Evolutionary conservation across 2,113 vertebrate species (phyloP).

Genomic region (Galbula dea): DNA sequence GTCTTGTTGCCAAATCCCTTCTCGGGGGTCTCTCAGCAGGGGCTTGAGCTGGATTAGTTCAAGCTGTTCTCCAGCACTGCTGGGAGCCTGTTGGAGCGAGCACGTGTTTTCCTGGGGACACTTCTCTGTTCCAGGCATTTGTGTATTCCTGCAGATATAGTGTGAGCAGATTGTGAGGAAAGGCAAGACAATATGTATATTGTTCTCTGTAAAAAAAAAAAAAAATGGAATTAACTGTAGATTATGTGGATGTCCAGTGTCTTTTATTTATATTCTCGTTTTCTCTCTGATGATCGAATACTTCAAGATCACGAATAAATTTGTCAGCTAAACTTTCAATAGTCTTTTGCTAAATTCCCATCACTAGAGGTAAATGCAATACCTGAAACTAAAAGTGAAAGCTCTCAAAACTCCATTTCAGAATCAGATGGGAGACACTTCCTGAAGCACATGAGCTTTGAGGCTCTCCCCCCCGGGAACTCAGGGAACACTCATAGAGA

Average conservation of each 20-base stretch:
- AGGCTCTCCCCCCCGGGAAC: accelerated
- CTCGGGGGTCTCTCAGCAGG: not conserved
- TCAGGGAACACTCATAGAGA: accelerated
- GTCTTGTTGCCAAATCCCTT: constrained; percentile 88
- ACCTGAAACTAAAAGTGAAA: not conserved
- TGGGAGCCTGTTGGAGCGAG: not conserved
- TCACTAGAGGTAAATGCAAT: not conserved
- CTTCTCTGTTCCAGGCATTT: constrained; percentile 64
- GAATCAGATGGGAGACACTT: not conserved
- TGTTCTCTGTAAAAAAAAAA: constrained; percentile 28
- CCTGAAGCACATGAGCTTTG: accelerated
- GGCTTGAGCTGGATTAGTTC: not conserved
- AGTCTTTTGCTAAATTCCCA: constrained; percentile 48
- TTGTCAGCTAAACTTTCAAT: constrained; percentile 80
- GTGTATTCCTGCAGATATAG: constrained; percentile 53
- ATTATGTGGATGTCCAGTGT: constrained; percentile 72
- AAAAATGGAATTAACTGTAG: constrained; percentile 54
- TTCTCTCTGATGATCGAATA: constrained; percentile 82
- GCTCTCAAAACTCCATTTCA: not conserved
- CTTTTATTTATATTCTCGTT: constrained; percentile 83
- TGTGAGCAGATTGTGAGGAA: constrained; percentile 19
- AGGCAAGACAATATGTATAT: constrained; percentile 18
- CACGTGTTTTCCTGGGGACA: not conserved
- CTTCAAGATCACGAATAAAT: constrained; percentile 90
- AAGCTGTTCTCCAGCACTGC: not conserved